These are phyloP conservation scores for Fistularia commersonii DNA, from an alignment of 2,797 vertebrate species.

Conservation along the genomic window DNA sequence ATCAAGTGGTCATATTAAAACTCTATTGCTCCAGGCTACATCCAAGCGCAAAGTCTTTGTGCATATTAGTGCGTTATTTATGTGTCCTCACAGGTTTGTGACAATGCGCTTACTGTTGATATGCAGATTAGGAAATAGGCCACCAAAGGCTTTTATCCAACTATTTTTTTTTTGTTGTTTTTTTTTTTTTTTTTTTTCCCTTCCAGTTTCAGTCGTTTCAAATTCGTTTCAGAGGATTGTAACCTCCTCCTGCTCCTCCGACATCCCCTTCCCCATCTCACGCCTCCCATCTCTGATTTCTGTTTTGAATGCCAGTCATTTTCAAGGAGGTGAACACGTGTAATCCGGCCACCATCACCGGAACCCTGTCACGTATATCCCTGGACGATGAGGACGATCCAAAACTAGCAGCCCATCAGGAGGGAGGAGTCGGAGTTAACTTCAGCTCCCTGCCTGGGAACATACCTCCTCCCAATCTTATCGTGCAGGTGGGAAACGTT, in stretches of 20 bases:
- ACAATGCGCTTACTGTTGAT: too few species aligned
- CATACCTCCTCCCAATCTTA: slow-evolving; percentile 87
- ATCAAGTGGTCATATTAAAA: too few species aligned
- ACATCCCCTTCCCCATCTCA: background rate
- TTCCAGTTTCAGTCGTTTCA: too few species aligned
- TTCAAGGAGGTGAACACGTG: slow-evolving; percentile 98
- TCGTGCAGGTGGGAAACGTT: slow-evolving; percentile 75
- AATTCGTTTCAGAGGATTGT: too few species aligned
- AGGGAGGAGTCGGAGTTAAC: slow-evolving; percentile 85
- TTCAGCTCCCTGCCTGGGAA: slow-evolving; percentile 93
- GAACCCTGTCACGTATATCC: slow-evolving; percentile 94
- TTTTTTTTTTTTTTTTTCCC: background rate
- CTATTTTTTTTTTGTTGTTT: background rate
- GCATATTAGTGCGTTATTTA: too few species aligned
- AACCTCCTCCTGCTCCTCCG: background rate
- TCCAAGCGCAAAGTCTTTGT: too few species aligned
- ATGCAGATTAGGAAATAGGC: too few species aligned
- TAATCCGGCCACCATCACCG: slow-evolving; percentile 96
- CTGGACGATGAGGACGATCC: slow-evolving; percentile 95
- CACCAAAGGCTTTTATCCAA: too few species aligned
- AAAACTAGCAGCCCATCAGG: slow-evolving; percentile 87
- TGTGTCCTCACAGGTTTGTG: too few species aligned
- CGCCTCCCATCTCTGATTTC: slow-evolving; percentile 2
- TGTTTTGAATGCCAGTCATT: slow-evolving; percentile 78
- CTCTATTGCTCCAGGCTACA: too few species aligned